phyloP scores from a whole-genome alignment of 2,113 vertebrate species.

The Falcunculus frontatus region DNA sequence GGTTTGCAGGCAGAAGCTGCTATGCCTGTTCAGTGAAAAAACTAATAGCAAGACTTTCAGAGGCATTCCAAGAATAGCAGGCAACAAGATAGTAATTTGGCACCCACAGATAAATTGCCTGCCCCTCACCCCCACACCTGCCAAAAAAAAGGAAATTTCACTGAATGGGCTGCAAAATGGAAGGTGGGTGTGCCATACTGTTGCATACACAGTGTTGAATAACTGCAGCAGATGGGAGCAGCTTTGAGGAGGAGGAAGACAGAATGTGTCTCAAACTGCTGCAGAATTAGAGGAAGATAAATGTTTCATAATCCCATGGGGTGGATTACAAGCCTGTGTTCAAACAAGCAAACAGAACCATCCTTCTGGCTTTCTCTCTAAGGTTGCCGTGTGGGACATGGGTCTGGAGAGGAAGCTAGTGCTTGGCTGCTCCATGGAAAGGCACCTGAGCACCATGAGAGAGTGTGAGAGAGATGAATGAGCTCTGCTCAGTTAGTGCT shows the following conservation, averaged over 20 bases:
- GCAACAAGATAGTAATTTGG: background rate
- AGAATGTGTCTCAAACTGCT: constrained; percentile 43
- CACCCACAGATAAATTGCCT: background rate
- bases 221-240: constrained; percentile 49
- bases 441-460: background rate
- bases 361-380: background rate
- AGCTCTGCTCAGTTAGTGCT: background rate
- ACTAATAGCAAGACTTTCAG: background rate
- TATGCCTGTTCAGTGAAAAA: background rate
- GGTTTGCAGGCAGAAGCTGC: background rate
- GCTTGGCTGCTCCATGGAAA: background rate
- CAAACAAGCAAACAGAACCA: background rate
- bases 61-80: background rate
- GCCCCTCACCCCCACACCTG: background rate
- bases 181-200: constrained; percentile 21
- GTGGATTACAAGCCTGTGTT: background rate
- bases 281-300: background rate
- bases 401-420: background rate
- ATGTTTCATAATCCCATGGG: background rate
- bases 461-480: background rate
- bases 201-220: background rate
- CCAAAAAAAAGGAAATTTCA: background rate
- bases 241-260: constrained; percentile 30
- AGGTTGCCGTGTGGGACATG: background rate
- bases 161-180: constrained; percentile 30